phyloP scores from a whole-genome alignment of 1,140 invertebrate genomes.

The Heliconius congener region DNA sequence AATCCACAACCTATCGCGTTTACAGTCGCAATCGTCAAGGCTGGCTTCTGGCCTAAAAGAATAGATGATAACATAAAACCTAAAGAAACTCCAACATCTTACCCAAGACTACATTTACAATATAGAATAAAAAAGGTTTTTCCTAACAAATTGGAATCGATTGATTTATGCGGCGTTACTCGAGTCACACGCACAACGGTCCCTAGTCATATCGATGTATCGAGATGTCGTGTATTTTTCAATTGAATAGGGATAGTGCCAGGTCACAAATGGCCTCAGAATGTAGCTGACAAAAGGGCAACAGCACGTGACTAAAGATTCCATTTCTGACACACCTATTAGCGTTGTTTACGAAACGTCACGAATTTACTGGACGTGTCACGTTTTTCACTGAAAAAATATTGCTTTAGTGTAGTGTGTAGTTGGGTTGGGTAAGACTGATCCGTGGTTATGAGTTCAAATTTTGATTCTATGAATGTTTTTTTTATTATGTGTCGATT shows the following conservation, averaged over 20 bases:
- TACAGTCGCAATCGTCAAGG: too few relatives aligned
- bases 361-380: background rate
- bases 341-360: slow-evolving; percentile 5
- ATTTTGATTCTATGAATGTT: background rate
- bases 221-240: slow-evolving; percentile 20
- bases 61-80: background rate
- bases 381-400: background rate
- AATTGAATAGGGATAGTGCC: slow-evolving; percentile 18
- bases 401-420: background rate
- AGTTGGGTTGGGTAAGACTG: background rate
- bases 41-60: too few relatives aligned
- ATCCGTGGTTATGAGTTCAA: background rate
- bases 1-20: too few relatives aligned
- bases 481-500: too few relatives aligned
- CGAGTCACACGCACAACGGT: slow-evolving; percentile 27
- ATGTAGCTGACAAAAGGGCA: slow-evolving; percentile 17
- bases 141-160: slow-evolving; percentile 32
- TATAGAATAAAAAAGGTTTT: slow-evolving; percentile 21
- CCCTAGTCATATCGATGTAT: slow-evolving; percentile 26
- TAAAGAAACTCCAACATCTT: slow-evolving; percentile 6
- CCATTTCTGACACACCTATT: slow-evolving; percentile 9
- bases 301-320: slow-evolving; percentile 14
- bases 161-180: slow-evolving; percentile 29
- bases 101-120: slow-evolving; percentile 9
- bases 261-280: slow-evolving; percentile 6